Evolutionary conservation across 2,888 invertebrate species (phyloP).

Genomic region (Odontomyia ornata): DNA sequence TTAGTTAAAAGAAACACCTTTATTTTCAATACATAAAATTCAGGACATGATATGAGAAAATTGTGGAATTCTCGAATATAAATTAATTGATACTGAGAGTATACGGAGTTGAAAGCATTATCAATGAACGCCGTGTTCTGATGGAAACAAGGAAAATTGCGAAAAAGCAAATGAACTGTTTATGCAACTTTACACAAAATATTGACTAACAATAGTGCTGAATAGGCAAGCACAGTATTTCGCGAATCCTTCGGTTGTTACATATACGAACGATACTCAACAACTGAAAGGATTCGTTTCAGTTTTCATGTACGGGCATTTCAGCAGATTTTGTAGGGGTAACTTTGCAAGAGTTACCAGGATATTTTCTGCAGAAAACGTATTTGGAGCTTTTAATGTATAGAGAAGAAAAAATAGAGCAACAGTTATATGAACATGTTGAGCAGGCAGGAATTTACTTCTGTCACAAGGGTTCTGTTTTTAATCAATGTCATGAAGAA

Average conservation of each 20-base stretch:
- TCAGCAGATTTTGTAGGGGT: not conserved
- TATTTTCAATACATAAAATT: too few species aligned
- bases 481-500: too few species aligned
- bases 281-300: conserved; percentile 47
- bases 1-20: too few species aligned
- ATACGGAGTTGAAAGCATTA: too few species aligned
- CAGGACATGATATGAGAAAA: too few species aligned
- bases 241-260: conserved; percentile 32
- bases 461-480: too few species aligned
- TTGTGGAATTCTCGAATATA: not conserved
- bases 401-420: too few species aligned
- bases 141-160: not conserved
- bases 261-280: conserved; percentile 42
- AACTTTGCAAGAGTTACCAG: conserved; percentile 39
- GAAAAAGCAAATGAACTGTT: not conserved
- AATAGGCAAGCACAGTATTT: not conserved
- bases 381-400: too few species aligned
- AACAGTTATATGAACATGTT: too few species aligned
- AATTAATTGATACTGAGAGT: too few species aligned
- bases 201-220: conserved; percentile 49
- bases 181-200: conserved; percentile 43
- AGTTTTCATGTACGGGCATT: not conserved
- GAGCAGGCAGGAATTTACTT: too few species aligned
- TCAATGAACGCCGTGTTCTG: not conserved
- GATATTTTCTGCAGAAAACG: not conserved